Evolutionary conservation across 2,113 vertebrate species (phyloP), one percentile per base, ranked within the genome.

Genomic region (Prunella himalayana): DNA sequence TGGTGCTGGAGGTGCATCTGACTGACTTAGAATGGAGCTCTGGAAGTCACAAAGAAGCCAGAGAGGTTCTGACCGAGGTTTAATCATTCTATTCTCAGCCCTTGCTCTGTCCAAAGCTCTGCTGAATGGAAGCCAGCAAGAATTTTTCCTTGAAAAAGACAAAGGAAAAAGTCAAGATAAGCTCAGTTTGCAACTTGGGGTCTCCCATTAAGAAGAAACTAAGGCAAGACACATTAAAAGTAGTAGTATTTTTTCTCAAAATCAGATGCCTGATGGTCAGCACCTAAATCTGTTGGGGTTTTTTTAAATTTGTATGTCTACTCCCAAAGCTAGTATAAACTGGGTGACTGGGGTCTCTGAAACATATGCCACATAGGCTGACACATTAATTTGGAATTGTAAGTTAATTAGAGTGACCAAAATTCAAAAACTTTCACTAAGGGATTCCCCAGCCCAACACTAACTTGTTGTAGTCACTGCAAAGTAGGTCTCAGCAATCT

Each of bases 31-130:
- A 89, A 86, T 1, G 2, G 37, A 82, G 49, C 61, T 96, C 92
- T 96, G 79, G 93, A 96, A 96, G 94, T 83, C 69, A 84, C 75
- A 86, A 93, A 90, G 95, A 91, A 84, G 69, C 35, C 91, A 88
- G 49, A 73, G 54, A 80, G 72, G 77, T 70, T 95, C 88, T 21
- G 7, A 96, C 76, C 54, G 6, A 77, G 56, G 51, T 57, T 95
- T 88, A 94, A 90, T 94, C 92, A 88, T 83, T 90, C 61, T 80
- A 39, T 85, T 94, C 80, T 94, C 71, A 90, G 80, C 10, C 28
- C 28, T 86, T 76, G n/a, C 59, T 86, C 33, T 54, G 53, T 82
- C 85, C 91, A 96, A 94, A 91, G 44, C 75, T 83, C 63, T 14
- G 10, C 60, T 95, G 71, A 94, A 65, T 47, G 69, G 59, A 88